These are phyloP conservation scores for Laterallus jamaicensis DNA, from an alignment of 2,113 vertebrate species.

Conservation along the genomic window DNA sequence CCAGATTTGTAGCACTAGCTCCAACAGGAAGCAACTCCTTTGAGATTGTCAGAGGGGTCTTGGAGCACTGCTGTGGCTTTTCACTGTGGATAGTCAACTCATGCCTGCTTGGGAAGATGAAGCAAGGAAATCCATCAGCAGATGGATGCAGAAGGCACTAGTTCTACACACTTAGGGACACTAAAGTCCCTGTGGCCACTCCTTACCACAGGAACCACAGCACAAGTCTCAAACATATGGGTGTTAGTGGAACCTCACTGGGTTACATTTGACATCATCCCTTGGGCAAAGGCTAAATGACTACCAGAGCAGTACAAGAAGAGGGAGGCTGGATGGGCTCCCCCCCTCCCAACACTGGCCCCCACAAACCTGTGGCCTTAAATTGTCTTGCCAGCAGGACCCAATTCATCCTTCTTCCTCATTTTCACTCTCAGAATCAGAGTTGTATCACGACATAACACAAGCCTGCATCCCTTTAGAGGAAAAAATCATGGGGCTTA, in stretches of 20 bases:
- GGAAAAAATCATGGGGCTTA: neutral
- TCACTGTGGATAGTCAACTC: neutral
- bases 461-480: neutral
- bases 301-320: neutral
- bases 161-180: neutral
- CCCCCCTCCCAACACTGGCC: too few species aligned
- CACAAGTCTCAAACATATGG: neutral
- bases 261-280: neutral
- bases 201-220: neutral
- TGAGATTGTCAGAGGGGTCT: neutral
- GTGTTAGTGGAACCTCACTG: neutral
- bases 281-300: neutral
- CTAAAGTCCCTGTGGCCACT: neutral
- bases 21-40: neutral
- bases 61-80: neutral
- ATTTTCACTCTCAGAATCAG: neutral
- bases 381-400: neutral
- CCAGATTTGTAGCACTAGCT: neutral
- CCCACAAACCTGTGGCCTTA: neutral
- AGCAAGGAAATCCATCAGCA: neutral
- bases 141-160: neutral
- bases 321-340: neutral
- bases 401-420: neutral
- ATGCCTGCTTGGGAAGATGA: neutral
- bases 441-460: neutral